A percentile compares a stretch with the other conserved stretches of the same genome.
phyloP scores from a whole-genome alignment of 1,140 invertebrate genomes.

The Drosophila leontia region DNA sequence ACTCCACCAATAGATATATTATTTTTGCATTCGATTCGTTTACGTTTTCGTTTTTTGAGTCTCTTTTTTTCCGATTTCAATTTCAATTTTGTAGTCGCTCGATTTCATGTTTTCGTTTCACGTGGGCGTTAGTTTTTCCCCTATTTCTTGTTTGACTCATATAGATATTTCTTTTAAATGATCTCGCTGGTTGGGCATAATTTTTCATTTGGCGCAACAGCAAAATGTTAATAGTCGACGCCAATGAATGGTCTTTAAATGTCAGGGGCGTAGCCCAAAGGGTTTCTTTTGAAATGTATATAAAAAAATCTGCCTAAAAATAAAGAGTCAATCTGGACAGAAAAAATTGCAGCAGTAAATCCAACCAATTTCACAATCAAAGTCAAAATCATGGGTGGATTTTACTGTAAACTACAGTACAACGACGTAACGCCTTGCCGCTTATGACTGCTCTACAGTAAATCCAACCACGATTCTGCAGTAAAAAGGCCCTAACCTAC shows the following conservation, averaged over 20 bases:
- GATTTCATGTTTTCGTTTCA: constrained; percentile 44
- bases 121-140: constrained; percentile 64
- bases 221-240: constrained; percentile 50
- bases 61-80: constrained; percentile 25
- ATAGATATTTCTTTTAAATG: constrained; percentile 42
- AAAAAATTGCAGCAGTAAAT: too few species aligned
- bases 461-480: too few species aligned
- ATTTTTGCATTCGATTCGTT: constrained; percentile 49
- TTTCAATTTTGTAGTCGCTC: constrained; percentile 24
- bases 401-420: too few species aligned
- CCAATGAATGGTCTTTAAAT: constrained; percentile 26
- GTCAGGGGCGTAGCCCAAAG: neutral
- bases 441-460: too few species aligned
- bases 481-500: too few species aligned
- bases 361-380: too few species aligned
- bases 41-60: constrained; percentile 27
- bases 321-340: neutral
- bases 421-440: too few species aligned
- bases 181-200: constrained; percentile 42
- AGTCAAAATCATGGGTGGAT: too few species aligned
- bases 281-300: neutral
- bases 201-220: constrained; percentile 42
- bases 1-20: constrained; percentile 24
- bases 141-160: constrained; percentile 37
- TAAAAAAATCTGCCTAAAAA: neutral